Evolutionary conservation across 1,140 invertebrate species (phyloP), one percentile per base, ranked within the genome.

Genomic region (Helicorthomorpha holstii): DNA sequence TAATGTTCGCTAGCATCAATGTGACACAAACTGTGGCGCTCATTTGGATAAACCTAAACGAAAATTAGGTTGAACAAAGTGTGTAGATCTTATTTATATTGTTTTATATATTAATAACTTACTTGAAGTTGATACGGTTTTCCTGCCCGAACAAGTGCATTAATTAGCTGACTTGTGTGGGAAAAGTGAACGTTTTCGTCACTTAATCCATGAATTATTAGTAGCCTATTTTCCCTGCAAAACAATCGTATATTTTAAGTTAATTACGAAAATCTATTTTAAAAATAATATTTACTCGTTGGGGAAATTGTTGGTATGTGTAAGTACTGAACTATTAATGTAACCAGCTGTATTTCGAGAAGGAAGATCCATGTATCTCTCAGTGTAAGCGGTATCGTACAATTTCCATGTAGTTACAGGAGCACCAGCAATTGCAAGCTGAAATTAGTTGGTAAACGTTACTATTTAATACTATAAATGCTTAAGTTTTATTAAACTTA

Each of bases 151-250:
- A 96, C 80, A 48, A 98, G 72, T 46, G 83, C 81, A 62, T 87
- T 85, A 26, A 98, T 83, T 45, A 98, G 67, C 57, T 85, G 80
- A 65, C 83, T 88, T 12, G 93, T 95, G 65, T 98, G 93, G 59
- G 82, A 82, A 66, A 98, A 98, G 69, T 98, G 95, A n/a, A 99
- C 95, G 67, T 98, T 99, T 70, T 99, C 95, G 68, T 99, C 95
- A 50, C 95, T 92, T 45, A 97, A 72, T 3, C 95, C 95, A 69
- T 99, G 95, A 58, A 98, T 87, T 41, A 98, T 91, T n/a, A 99
- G 70, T 42, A 98, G 67, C 51, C 92, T 75, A 66, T 91, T 92
- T 64, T 92, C 88, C 63, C 86, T 88, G 63, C 27, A 62, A 60
- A 48, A 55, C n/a, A n/a, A n/a, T n/a, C 23, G 29, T 38, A 38